Conservation (phyloP, 2,113 vertebrate species). For the Eptesicus fuscus region DNA sequence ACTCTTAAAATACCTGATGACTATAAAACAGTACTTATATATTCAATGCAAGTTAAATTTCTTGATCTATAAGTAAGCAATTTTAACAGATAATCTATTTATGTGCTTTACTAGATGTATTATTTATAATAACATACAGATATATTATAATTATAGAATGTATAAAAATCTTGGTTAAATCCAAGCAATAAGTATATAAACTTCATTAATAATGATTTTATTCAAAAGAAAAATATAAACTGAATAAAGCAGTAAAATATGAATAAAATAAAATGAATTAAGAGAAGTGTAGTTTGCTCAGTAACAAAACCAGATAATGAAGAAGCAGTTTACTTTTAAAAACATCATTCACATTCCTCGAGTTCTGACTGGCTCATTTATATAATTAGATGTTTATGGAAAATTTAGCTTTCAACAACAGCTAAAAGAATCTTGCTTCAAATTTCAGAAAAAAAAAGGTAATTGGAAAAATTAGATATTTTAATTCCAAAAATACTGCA, state of each 20-base stretch:
- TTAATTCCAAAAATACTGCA: constrained; percentile 7
- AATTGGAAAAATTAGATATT: not conserved
- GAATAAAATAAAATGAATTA: not conserved
- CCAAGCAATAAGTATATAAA: not conserved
- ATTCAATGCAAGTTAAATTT: constrained; percentile 55
- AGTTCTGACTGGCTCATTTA: not conserved
- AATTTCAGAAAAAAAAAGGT: not conserved
- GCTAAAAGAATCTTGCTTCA: not conserved
- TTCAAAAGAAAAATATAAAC: constrained; percentile 17
- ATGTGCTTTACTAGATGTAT: not conserved
- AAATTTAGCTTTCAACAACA: constrained; percentile 7
- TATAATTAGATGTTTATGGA: not conserved
- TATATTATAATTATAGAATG: not conserved
- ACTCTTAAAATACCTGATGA: constrained; percentile 66
- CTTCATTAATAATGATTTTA: not conserved
- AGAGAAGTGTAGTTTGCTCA: not conserved
- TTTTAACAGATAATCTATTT: constrained; percentile 39
- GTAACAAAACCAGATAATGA: constrained; percentile 12
- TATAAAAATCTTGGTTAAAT: not conserved
- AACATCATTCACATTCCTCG: not conserved
- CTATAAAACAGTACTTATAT: constrained; percentile 55
- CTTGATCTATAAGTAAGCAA: constrained; percentile 53
- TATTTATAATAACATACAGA: not conserved
- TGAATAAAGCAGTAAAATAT: not conserved
- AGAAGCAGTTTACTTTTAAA: constrained; percentile 33